Evolutionary conservation across 2,888 invertebrate genomes (phyloP).

Genomic region (Athalia cordata): DNA sequence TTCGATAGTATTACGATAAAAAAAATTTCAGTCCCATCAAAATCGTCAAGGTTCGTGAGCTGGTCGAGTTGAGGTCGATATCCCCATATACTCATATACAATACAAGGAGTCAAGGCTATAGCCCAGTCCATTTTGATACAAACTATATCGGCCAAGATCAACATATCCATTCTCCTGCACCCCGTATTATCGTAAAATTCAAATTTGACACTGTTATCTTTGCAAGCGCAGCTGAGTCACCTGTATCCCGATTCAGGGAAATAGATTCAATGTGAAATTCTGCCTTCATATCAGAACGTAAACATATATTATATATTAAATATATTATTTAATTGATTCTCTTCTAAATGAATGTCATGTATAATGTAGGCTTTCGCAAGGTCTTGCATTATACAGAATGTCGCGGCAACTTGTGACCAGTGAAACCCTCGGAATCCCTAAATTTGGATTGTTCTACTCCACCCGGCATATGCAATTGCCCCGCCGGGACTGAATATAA

Average conservation of each 20-base stretch:
- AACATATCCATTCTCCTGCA: background rate
- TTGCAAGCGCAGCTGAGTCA: background rate
- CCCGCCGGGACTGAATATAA: background rate
- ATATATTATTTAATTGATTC: no score
- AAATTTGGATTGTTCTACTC: constrained; percentile 23
- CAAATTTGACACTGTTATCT: background rate
- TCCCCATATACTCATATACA: no score
- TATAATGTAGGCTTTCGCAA: no score
- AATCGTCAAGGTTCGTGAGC: no score
- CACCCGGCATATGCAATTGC: constrained; percentile 23
- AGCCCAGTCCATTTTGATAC: no score
- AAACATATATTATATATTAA: no score
- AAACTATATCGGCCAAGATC: constrained; percentile 8
- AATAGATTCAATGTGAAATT: background rate
- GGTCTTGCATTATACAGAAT: background rate
- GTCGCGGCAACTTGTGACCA: background rate
- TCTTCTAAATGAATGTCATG: no score
- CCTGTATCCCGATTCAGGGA: background rate
- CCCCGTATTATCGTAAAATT: constrained; percentile 19
- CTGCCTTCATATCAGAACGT: no score
- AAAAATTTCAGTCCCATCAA: no score
- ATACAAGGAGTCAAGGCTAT: no score
- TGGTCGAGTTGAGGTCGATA: no score
- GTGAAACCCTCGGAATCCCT: constrained; percentile 13
- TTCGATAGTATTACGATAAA: no score